Evolutionary conservation across 2,113 vertebrate genomes (phyloP), one percentile per base, ranked within the genome.

Genomic region (Lycaon pictus): DNA sequence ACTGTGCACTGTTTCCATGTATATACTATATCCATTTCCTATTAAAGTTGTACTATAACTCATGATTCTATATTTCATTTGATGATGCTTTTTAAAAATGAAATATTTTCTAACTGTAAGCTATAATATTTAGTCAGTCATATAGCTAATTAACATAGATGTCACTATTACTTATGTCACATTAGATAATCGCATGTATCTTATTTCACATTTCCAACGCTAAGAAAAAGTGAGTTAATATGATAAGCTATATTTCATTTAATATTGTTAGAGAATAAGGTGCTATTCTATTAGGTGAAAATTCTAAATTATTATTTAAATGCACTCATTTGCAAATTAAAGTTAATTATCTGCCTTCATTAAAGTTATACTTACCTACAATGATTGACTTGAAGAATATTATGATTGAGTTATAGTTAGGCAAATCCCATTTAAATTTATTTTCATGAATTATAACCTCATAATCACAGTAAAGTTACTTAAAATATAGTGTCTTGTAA

Each of bases 291-390:
- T 69, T 90, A 71, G 48, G 51, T 29, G 15, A 94, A 87, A 91
- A 65, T 82, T 88, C 17, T 55, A 69, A 95, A 82, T 90, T 29
- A 85, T 88, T 74, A 83, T 90, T 87, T 97, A 93, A 92, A 85
- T 93, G 27, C 0, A 84, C 23, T 74, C 55, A 88, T 86, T 95
- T 97, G 77, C 56, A 96, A 96, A 96, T 95, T 97, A 87, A 90
- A 82, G 19, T 74, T 84, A 95, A 84, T 95, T 95, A 85, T 83
- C 72, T 96, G 19, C 53, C 83, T 88, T 90, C 8, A 77, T 83
- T 92, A 84, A 94, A 96, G 15, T 29, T 89, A 43, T 8, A 85
- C 8, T 88, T 92, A 82, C 10, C 53, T 84, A 65, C 25, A 90
- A 65, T 94, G 55, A 94, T 88, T 89, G 82, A 96, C 9, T 93